These are phyloP conservation scores for Abrostola triplasia DNA, from an alignment of 2,888 invertebrate species.

Conservation along the genomic window DNA sequence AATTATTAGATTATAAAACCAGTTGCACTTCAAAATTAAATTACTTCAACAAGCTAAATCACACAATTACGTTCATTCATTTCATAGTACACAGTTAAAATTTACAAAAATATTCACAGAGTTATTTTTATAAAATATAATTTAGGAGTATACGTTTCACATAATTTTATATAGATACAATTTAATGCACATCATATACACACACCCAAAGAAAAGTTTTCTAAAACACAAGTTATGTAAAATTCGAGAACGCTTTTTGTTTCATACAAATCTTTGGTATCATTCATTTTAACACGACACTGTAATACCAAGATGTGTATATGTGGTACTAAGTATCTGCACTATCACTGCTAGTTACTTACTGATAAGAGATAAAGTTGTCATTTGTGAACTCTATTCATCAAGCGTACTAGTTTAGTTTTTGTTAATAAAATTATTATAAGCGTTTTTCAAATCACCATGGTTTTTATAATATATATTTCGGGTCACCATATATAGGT, in stretches of 20 bases:
- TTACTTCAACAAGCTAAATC: too few species aligned
- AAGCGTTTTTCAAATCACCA: too few species aligned
- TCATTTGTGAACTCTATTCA: slow-evolving; percentile 25
- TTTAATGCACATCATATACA: slow-evolving; percentile 41
- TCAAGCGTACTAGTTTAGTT: slow-evolving; percentile 14
- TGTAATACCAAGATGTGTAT: slow-evolving; percentile 28
- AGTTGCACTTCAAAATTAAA: too few species aligned
- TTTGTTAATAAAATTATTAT: neutral
- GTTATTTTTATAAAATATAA: too few species aligned
- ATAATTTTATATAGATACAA: slow-evolving; percentile 15
- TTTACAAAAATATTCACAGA: too few species aligned
- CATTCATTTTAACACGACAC: slow-evolving; percentile 65
- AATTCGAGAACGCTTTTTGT: slow-evolving; percentile 72
- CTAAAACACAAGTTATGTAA: slow-evolving; percentile 70
- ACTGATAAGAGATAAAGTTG: slow-evolving; percentile 69
- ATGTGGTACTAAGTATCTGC: slow-evolving; percentile 45
- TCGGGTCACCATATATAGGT: too few species aligned
- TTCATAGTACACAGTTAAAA: too few species aligned
- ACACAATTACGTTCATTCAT: too few species aligned
- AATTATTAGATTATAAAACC: too few species aligned
- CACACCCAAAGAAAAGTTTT: slow-evolving; percentile 72
- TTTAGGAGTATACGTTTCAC: slow-evolving; percentile 9
- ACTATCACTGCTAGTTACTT: slow-evolving; percentile 58
- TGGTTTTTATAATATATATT: too few species aligned
- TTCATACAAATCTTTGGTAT: slow-evolving; percentile 64